Percentiles rank a stretch among this genome's conserved stretches.
Evolutionary conservation across 2,113 vertebrate species (phyloP).

Genomic region (Passer domesticus): DNA sequence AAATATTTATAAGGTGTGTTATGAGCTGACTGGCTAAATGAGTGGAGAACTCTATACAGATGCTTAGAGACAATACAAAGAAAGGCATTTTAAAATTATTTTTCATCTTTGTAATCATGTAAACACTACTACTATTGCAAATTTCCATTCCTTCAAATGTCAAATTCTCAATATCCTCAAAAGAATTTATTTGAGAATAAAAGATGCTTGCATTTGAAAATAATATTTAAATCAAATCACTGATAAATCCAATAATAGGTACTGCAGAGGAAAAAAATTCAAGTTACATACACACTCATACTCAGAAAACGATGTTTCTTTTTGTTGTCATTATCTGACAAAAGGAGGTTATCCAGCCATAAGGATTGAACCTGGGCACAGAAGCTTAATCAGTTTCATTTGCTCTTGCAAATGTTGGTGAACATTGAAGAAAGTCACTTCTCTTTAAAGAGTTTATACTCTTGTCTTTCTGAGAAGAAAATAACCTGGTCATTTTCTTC

Average conservation of each 20-base stretch:
- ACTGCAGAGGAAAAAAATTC: neutral
- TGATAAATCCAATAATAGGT: neutral
- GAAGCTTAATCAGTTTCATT: neutral
- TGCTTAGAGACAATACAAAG: neutral
- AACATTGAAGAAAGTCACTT: neutral
- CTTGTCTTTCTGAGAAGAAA: neutral
- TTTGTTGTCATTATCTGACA: neutral
- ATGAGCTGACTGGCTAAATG: neutral
- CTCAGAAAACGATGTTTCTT: neutral
- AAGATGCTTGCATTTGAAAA: neutral
- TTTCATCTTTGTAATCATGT: neutral
- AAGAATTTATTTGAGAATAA: neutral
- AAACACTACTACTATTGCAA: neutral
- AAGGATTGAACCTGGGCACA: neutral
- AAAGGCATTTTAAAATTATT: neutral
- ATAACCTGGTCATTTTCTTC: slow-evolving; percentile 8
- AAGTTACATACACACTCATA: neutral
- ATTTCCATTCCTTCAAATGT: neutral
- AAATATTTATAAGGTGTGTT: neutral
- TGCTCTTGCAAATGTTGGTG: neutral
- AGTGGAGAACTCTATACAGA: neutral
- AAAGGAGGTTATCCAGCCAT: neutral
- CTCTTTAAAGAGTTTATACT: neutral
- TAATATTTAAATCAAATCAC: neutral
- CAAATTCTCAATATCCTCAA: neutral